Evolutionary conservation across 2,113 vertebrate species (phyloP).

Genomic region (Melanerpes aurifrons): DNA sequence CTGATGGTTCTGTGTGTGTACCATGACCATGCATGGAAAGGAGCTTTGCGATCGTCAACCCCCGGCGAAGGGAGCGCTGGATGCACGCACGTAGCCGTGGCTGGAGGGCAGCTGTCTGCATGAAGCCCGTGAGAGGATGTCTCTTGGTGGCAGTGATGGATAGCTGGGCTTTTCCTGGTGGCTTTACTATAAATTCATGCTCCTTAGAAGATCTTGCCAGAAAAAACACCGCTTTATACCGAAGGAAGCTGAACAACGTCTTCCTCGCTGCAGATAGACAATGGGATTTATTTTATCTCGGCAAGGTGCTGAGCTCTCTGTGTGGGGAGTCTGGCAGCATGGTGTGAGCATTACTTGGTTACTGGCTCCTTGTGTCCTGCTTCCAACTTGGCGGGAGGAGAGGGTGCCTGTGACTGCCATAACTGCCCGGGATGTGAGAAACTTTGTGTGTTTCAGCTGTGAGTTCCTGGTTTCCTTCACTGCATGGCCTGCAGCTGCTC

Average conservation of each 20-base stretch:
- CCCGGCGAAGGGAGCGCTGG: not conserved
- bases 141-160: not conserved
- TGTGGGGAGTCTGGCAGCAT: not conserved
- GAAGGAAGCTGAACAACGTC: not conserved
- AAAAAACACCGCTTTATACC: not conserved
- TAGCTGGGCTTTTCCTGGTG: not conserved
- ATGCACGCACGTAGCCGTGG: fast-evolving
- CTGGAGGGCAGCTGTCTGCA: fast-evolving
- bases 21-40: fast-evolving
- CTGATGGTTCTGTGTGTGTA: not conserved
- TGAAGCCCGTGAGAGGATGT: not conserved
- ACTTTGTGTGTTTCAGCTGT: not conserved
- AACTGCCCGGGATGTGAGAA: not conserved
- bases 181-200: not conserved
- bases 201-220: not conserved
- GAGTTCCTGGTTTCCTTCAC: fast-evolving
- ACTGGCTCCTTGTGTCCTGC: not conserved
- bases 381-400: not conserved
- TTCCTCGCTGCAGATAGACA: not conserved
- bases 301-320: not conserved
- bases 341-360: fast-evolving
- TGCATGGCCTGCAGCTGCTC: not conserved
- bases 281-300: not conserved
- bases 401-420: not conserved
- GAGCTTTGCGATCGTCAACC: fast-evolving